Percentiles rank a stretch among this genome's conserved stretches.
These are phyloP conservation scores for Mesochorus sp. DNA, from an alignment of 2,888 invertebrate genomes.

Conservation along the genomic window DNA sequence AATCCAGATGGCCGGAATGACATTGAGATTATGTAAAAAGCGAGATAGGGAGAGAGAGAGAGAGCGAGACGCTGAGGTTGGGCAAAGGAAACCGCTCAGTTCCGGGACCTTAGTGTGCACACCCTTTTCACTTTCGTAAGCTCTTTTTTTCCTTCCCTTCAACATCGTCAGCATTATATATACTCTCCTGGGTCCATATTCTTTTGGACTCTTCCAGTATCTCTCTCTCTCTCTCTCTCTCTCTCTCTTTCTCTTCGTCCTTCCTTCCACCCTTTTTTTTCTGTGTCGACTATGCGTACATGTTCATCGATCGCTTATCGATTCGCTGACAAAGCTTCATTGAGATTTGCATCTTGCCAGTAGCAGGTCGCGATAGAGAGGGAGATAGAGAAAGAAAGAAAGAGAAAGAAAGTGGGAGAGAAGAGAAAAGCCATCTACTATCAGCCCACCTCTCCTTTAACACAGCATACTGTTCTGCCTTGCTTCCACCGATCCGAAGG, in stretches of 20 bases:
- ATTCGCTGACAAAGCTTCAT: constrained; percentile 63
- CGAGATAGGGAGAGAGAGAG: constrained; percentile 1
- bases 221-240: too few species aligned
- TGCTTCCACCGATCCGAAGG: constrained; percentile 33
- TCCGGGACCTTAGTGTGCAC: constrained; percentile 20
- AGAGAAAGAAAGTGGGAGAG: background rate
- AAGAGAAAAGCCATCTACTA: constrained; percentile 33
- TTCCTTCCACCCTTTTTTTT: too few species aligned
- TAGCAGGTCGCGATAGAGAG: constrained; percentile 28
- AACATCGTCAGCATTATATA: constrained; percentile 53
- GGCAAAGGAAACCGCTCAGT: constrained; percentile 17
- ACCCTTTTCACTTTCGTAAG: constrained; percentile 29
- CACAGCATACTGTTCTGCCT: constrained; percentile 26
- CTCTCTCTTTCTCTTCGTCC: too few species aligned
- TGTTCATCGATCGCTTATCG: constrained; percentile 62
- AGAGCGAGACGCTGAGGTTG: constrained; percentile 11
- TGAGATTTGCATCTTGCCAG: constrained; percentile 61
- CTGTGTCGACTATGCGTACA: constrained; percentile 15
- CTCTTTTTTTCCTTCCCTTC: constrained; percentile 37
- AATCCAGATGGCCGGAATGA: constrained; percentile 15
- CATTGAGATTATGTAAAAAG: constrained; percentile 9
- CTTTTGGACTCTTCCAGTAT: constrained; percentile 47
- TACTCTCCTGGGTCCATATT: constrained; percentile 47
- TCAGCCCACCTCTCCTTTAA: constrained; percentile 1
- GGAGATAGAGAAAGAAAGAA: background rate